Evolutionary conservation across 2,797 vertebrate genomes (phyloP), one percentile per base, ranked within the genome.

Genomic region (Labeo calbasu): DNA sequence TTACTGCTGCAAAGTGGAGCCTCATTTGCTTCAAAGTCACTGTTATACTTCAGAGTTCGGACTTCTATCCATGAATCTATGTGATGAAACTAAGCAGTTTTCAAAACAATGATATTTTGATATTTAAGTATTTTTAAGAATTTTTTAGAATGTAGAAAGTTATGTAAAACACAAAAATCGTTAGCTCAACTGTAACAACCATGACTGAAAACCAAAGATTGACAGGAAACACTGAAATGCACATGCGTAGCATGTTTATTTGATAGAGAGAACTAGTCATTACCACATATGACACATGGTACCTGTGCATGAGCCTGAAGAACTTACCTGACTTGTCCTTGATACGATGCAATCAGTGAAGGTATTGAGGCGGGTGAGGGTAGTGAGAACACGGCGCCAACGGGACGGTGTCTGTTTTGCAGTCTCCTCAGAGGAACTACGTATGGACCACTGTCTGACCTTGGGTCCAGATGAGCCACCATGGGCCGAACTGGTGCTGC

Each of bases 261-360:
- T 57, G 28, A 55, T 36, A 59, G 36, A 17, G 13, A 46, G 14
- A 77, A 43, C 36, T 59, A 17, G 25, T 13, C 17, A 53, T 12
- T 73, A 21, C 36, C 32, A 11, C 4, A 46, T 43, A 10, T 1
- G 36, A 32, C 1, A 32, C 28, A 32, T 32, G 28, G 28, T 3
- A 32, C 28, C 28, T 32, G 28, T 32, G 28, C 28, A 32, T 32
- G 28, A 32, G 28, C 28, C 28, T 32, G 28, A 2, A 32, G 28
- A 32, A 32, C 28, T 32, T 96, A 97, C 96, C 96, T 96, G 95
- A 93, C 55, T 92, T 90, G 94, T 93, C 88, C 95, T 93, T 1
- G 95, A 93, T 50, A 94, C 94, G 87, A 96, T 95, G 92, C 96
- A 97, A 94, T 96, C 95, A 90, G 95, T 94, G 91, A 97, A 95